These are phyloP conservation scores for Pterobdella sp. DNA, from an alignment of 2,888 invertebrate genomes.

Conservation along the genomic window DNA sequence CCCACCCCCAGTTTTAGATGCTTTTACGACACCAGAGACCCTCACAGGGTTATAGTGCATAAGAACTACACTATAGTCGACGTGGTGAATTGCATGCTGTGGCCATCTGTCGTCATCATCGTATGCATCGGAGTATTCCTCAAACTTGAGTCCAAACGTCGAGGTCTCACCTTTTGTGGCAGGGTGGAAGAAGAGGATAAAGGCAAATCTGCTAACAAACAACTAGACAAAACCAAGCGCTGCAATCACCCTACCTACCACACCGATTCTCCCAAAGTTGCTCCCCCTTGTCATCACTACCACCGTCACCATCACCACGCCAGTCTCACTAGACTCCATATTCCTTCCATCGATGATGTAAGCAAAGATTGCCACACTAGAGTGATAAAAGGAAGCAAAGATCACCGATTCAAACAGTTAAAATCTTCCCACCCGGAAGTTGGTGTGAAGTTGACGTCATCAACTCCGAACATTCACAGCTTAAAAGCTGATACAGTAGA, in stretches of 20 bases:
- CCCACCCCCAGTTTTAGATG: constrained; percentile 32
- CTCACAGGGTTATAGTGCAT: constrained; percentile 71
- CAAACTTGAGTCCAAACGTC: constrained; percentile 35
- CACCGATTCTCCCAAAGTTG: background rate
- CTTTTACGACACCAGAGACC: constrained; percentile 35
- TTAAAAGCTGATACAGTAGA: background rate
- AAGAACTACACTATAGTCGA: constrained; percentile 62
- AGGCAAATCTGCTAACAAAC: constrained; percentile 10
- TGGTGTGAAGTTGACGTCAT: background rate
- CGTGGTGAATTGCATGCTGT: constrained; percentile 39
- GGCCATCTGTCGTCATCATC: constrained; percentile 38
- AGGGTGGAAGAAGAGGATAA: background rate
- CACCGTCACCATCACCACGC: constrained; percentile 6
- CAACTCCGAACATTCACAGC: constrained; percentile 2
- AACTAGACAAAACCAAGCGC: background rate
- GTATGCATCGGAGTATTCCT: constrained; percentile 37
- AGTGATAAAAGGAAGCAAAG: background rate
- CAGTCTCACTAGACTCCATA: background rate
- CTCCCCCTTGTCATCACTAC: background rate
- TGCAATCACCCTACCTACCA: background rate
- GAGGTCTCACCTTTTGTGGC: constrained; percentile 35
- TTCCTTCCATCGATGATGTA: background rate
- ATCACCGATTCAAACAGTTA: background rate
- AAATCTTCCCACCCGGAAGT: background rate
- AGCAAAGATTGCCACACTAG: background rate